Conservation (phyloP, 2,797 vertebrate species). For the Dryobates pubescens region DNA sequence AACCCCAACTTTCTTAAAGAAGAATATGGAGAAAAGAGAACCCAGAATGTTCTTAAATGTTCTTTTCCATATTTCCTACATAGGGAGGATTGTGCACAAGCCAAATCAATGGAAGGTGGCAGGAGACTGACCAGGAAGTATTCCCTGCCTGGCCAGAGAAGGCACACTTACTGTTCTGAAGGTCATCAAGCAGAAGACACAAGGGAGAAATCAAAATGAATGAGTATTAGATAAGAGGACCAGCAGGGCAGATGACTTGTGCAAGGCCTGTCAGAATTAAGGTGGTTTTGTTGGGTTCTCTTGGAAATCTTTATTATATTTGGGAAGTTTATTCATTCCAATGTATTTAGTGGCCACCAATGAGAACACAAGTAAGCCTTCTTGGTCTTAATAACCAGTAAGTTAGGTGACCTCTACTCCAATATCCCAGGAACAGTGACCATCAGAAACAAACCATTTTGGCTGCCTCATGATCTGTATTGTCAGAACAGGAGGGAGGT, state of each 20-base stretch:
- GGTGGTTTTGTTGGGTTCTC: neutral
- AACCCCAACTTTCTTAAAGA: neutral
- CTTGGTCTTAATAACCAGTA: neutral
- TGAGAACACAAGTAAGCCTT: neutral
- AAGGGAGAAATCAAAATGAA: neutral
- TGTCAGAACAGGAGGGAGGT: neutral
- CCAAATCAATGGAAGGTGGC: neutral
- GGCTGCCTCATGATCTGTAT: neutral
- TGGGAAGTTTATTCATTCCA: neutral
- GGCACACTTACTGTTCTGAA: neutral
- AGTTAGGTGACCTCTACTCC: neutral
- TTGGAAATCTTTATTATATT: neutral
- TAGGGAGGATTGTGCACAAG: accelerated
- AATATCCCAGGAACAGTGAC: neutral
- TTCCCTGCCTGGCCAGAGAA: neutral
- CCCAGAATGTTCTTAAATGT: neutral
- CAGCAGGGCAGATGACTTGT: neutral
- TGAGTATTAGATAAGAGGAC: neutral
- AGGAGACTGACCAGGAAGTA: neutral
- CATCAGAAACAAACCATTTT: neutral
- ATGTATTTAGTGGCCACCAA: neutral
- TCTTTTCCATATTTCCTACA: neutral
- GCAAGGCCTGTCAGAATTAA: neutral
- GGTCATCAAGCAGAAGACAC: neutral
- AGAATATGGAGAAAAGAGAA: neutral